phyloP scores from a whole-genome alignment of 1,140 invertebrate species.

The Drosophila dunni region DNA sequence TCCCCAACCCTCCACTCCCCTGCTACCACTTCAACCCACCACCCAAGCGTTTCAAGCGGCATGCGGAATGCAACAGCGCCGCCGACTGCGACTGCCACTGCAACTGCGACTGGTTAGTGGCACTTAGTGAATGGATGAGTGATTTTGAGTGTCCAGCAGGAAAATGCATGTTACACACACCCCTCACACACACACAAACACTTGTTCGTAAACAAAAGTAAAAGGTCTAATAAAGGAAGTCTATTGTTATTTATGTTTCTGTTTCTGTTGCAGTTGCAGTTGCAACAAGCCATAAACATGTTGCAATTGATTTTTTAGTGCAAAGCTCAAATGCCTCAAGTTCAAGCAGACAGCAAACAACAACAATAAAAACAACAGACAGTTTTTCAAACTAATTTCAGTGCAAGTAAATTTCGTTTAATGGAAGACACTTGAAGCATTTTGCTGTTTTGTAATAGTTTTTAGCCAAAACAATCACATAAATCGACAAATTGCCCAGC shows the following conservation, averaged over 20 bases:
- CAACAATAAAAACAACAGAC: slow-evolving; percentile 6
- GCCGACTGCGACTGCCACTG: too few relatives aligned
- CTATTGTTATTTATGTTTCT: background rate
- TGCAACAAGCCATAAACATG: slow-evolving; percentile 9
- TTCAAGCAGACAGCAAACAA: slow-evolving; percentile 35
- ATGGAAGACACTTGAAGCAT: background rate
- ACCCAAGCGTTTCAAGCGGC: background rate
- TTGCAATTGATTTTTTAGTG: slow-evolving; percentile 19
- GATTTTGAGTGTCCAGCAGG: slow-evolving; percentile 15
- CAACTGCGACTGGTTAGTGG: slow-evolving; percentile 52
- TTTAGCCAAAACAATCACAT: slow-evolving; percentile 14
- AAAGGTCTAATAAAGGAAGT: slow-evolving; percentile 52
- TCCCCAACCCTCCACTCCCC: slow-evolving; percentile 5
- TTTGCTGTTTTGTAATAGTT: slow-evolving; percentile 29
- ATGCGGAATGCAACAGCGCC: slow-evolving; percentile 51
- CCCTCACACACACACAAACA: background rate
- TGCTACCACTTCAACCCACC: background rate
- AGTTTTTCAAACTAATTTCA: background rate
- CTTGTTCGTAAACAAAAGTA: slow-evolving; percentile 59
- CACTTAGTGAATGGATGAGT: slow-evolving; percentile 40
- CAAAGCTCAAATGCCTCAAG: slow-evolving; percentile 30
- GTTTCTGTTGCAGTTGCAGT: slow-evolving; percentile 7
- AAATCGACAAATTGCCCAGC: slow-evolving; percentile 27
- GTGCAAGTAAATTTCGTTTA: background rate
- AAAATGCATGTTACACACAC: slow-evolving; percentile 49